A percentile compares a stretch with the other conserved stretches of the same genome.
Evolutionary conservation across 35 echinoderm and acorn worm genomes (phyloP).

Genomic region (Ophioderma brevispina): DNA sequence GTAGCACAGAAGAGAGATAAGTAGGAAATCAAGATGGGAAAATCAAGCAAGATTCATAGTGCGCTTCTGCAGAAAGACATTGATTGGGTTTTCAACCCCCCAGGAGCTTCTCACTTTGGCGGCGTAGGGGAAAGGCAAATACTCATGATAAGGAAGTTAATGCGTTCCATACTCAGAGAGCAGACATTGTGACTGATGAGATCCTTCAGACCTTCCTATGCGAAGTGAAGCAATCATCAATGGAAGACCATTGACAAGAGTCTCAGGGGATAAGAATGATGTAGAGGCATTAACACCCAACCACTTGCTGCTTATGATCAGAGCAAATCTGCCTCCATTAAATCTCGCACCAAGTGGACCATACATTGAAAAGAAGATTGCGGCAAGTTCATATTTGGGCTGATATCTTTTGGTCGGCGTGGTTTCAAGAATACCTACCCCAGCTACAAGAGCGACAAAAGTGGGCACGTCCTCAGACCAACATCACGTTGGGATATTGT

Average conservation of each 20-base stretch:
- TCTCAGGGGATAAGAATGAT: too few relatives aligned
- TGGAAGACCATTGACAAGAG: slow-evolving; percentile 47
- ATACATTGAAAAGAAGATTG: slow-evolving; percentile 44
- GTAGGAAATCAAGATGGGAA: too few relatives aligned
- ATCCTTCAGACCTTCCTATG: slow-evolving; percentile 57
- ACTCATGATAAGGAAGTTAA: slow-evolving; percentile 22
- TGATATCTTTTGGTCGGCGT: slow-evolving; percentile 61
- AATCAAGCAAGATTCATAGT: neutral
- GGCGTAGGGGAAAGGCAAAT: slow-evolving; percentile 78
- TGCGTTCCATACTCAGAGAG: slow-evolving; percentile 31
- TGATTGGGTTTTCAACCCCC: slow-evolving; percentile 68
- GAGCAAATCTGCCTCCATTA: neutral
- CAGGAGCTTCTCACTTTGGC: slow-evolving; percentile 55
- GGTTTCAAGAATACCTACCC: slow-evolving; percentile 63
- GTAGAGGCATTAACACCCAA: slow-evolving; percentile 59
- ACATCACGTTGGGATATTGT: slow-evolving; percentile 27
- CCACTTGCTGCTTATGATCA: slow-evolving; percentile 34
- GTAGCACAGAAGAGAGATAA: too few relatives aligned
- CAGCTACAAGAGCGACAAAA: slow-evolving; percentile 48
- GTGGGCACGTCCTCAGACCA: too few relatives aligned
- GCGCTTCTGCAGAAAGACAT: slow-evolving; percentile 35
- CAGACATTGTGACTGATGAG: slow-evolving; percentile 69
- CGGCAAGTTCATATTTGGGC: slow-evolving; percentile 68
- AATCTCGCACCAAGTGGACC: slow-evolving; percentile 33
- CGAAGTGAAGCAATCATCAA: slow-evolving; percentile 63